Base-by-base conservation (phyloP, 64 coral and sea anemone genomes). In the Actinia tenebrosa region DNA sequence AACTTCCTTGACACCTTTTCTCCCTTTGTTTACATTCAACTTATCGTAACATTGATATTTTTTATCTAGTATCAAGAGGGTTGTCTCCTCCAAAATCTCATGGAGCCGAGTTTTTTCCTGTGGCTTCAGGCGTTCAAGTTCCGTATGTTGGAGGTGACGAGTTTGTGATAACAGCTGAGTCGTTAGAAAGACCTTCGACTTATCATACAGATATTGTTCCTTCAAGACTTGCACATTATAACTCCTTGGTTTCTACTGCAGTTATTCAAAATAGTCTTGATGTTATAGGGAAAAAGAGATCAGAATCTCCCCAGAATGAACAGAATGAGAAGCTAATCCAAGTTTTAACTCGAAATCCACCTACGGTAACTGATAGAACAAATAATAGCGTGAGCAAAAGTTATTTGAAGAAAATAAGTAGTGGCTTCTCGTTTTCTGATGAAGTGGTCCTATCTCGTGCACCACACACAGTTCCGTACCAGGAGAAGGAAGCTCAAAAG, bases 71-170 rank as follows among this genome's bases (percentile, higher is more conserved):
- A 89, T 45, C 94, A 37, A 79, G 88, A 58, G 87, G 56, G 81
- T 62, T 91, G 18, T 96, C 94, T 44, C 85, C 94, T 71, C 55
- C 88, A 1, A 96, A 92, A 62, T 79, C 84, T 22, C 85, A 88
- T 62, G 94, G 94, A n/a, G 91, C 94, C n/a, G 91, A 96, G 75
- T 90, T 96, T 54, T 96, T 96, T 72, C 88, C 94, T 16, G 94
- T 96, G 0, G 94, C 94, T 8, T 88, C 85, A 44, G 94, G 94
- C 30, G 88, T 96, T 18, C 94, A 96, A 53, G 86, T 96, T 50
- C 94, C 94, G 25, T 96, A 96, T 71, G 94, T 96, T 88, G 94
- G 94, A 16, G 54, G 53, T 50, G 94, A 96, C 69, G 94, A 90
- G 62, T 89, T 84, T 53, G 85, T 85, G 4, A 60, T 92, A 18